Conservation (phyloP, 2,113 vertebrate species). For the Eurypyga helias region DNA sequence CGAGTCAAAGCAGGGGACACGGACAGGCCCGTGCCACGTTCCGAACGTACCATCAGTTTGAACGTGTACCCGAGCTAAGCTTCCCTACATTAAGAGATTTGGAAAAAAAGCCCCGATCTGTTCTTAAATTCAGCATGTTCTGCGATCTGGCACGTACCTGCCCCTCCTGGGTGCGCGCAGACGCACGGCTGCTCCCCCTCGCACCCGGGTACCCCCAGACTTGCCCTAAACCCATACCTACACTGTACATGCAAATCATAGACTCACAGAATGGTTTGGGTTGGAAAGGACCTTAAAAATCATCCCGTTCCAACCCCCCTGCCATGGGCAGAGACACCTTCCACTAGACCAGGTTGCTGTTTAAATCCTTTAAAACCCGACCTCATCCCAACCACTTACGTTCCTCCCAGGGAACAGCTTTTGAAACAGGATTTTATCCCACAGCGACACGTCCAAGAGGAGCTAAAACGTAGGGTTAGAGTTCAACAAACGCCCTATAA, state of each 20-base stretch:
- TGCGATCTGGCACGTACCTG: not conserved
- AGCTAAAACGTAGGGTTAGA: not conserved
- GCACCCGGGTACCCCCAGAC: not conserved
- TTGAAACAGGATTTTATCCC: not conserved
- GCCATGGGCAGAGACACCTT: too few relatives aligned
- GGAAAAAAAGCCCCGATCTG: not conserved
- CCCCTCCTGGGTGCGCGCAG: not conserved
- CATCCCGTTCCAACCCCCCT: too few relatives aligned
- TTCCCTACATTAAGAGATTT: not conserved
- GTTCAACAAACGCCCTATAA: not conserved
- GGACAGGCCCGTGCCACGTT: not conserved
- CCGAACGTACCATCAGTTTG: not conserved
- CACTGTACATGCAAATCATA: not conserved
- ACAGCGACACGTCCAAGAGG: not conserved
- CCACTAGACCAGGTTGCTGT: too few relatives aligned
- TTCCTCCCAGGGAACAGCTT: not conserved
- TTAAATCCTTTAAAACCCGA: not conserved
- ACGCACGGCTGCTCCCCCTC: not conserved
- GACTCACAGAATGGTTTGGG: too few relatives aligned
- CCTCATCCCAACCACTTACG: not conserved
- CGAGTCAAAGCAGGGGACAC: fast-evolving
- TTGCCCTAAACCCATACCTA: fast-evolving
- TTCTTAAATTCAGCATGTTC: not conserved
- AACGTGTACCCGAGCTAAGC: not conserved
- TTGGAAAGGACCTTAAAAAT: too few relatives aligned